Percentiles rank a stretch among this genome's conserved stretches.
Evolutionary conservation across 2,888 invertebrate genomes (phyloP).

Genomic region (Drosophila fulvimacula): DNA sequence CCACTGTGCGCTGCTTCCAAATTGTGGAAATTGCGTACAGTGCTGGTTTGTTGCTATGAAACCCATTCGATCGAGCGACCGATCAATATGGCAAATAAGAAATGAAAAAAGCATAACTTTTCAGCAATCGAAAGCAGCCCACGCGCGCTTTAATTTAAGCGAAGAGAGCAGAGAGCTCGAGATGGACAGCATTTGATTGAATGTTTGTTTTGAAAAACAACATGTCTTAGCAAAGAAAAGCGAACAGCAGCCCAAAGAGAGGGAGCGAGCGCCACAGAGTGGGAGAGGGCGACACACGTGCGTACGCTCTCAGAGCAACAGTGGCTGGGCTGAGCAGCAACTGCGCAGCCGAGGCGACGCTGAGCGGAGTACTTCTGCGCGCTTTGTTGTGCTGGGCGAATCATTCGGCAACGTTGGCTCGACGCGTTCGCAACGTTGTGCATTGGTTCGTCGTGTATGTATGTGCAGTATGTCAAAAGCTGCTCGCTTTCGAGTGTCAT

Average conservation of each 20-base stretch:
- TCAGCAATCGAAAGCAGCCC: conserved; percentile 58
- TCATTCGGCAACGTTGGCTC: conserved; percentile 65
- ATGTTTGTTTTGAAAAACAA: conserved; percentile 66
- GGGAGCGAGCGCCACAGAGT: background rate
- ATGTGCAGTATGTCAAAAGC: conserved; percentile 25
- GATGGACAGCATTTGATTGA: conserved; percentile 51
- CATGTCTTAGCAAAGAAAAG: conserved; percentile 11
- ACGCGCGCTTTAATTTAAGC: conserved; percentile 41
- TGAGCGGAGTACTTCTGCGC: conserved; percentile 68
- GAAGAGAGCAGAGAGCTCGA: background rate
- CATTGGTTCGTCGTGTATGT: conserved; percentile 45
- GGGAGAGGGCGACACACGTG: conserved; percentile 33
- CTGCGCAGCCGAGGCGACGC: conserved; percentile 4
- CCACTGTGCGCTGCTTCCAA: conserved; percentile 46
- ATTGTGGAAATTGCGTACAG: conserved; percentile 31
- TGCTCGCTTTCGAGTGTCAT: conserved; percentile 19
- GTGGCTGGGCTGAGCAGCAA: conserved; percentile 1
- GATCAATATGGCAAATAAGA: conserved; percentile 19
- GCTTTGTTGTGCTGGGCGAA: conserved; percentile 30
- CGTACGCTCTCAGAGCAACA: conserved; percentile 18
- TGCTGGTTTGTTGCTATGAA: conserved; percentile 31
- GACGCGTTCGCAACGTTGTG: conserved; percentile 71
- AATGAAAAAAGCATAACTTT: conserved; percentile 33
- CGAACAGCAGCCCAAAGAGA: conserved; percentile 3
- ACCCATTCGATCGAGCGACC: conserved; percentile 21